Evolutionary conservation across 2,888 invertebrate species (phyloP), one percentile per base, ranked within the genome.

Genomic region (Volucella inflata): DNA sequence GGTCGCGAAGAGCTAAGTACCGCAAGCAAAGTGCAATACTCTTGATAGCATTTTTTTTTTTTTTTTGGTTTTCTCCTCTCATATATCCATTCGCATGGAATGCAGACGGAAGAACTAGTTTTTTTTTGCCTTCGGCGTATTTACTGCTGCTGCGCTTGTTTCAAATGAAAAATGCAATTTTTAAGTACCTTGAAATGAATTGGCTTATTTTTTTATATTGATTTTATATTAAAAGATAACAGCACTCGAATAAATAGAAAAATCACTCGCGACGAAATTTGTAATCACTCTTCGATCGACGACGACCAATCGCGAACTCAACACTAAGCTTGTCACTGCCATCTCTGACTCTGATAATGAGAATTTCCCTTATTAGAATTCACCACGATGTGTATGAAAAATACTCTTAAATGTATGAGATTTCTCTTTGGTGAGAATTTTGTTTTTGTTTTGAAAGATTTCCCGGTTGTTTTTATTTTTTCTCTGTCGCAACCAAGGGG

Each of bases 21-120:
- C 80, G 75, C 75, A 80, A 84, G n/a, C 44, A 21, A 53, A 78
- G 79, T 79, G 79, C 83, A 83, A 79, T 84, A 75, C 80, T 67
- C 77, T 75, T 16, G 36, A 36, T 30, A 30, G 30, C 30, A 30
- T 30, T 30, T 30, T 0, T 30, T 30, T 30, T 30, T 16, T 76
- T 57, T 21, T 40, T 14, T 51, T 78, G 53, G 9, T 68, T 70
- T 64, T 64, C 62, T 74, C 60, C 76, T 75, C 50, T 55, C 64
- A 62, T 64, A 64, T 46, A 70, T 57, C 71, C 71, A 79, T 83
- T 84, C 46, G 74, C 80, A 70, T 60, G 83, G 78, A 83, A 79
- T 83, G 79, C 83, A 64, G 76, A 57, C 75, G 51, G 42, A 9
- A 65, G 72, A 78, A 78, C 78, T 53, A 62, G 78, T 78, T 83